Evolutionary conservation across 2,113 vertebrate species (phyloP).

Genomic region (Entelurus aequoreus): DNA sequence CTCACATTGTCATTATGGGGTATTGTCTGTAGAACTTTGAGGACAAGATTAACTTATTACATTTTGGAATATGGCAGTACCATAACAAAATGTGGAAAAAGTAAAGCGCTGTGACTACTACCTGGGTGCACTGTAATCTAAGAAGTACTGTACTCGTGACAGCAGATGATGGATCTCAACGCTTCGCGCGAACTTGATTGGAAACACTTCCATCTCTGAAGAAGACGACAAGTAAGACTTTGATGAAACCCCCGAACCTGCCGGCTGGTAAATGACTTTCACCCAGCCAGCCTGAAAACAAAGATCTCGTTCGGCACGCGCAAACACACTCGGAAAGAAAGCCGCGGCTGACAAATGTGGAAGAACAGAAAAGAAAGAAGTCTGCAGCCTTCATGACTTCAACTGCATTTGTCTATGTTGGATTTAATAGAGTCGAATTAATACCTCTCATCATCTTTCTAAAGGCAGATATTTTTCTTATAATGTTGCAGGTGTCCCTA

Average conservation of each 20-base stretch:
- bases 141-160: background rate
- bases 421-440: conserved; percentile 29
- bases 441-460: conserved; percentile 21
- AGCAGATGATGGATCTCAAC: conserved; percentile 8
- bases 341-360: conserved; percentile 51
- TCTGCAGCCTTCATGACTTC: conserved; percentile 34
- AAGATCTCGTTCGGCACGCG: conserved; percentile 5
- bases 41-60: too few species aligned
- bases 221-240: conserved; percentile 12
- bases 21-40: too few species aligned
- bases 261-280: conserved; percentile 4
- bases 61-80: too few species aligned
- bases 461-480: background rate
- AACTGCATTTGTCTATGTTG: conserved; percentile 29
- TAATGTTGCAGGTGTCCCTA: background rate
- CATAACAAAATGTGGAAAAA: too few species aligned
- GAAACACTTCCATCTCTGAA: conserved; percentile 20
- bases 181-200: conserved; percentile 2
- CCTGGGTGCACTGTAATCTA: background rate
- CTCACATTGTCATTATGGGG: too few species aligned
- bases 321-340: conserved; percentile 31
- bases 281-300: conserved; percentile 16
- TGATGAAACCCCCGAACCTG: background rate
- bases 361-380: conserved; percentile 48
- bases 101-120: too few species aligned